These are phyloP conservation scores for Diprion similis DNA, from an alignment of 1,140 invertebrate species.

Conservation along the genomic window DNA sequence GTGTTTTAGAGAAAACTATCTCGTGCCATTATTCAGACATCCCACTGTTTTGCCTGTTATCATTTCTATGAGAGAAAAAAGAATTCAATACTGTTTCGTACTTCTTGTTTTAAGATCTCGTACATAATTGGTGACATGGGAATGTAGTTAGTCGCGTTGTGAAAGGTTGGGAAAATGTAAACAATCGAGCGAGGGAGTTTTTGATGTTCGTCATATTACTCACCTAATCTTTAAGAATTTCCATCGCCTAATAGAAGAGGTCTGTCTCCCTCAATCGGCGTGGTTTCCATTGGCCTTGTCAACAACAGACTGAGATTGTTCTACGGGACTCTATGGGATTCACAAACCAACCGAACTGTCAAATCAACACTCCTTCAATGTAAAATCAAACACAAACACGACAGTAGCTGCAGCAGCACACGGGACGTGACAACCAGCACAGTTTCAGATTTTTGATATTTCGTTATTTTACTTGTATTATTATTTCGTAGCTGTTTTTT, in stretches of 20 bases:
- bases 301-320: slow-evolving; percentile 58
- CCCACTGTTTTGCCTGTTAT: too few relatives aligned
- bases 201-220: slow-evolving; percentile 44
- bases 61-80: too few relatives aligned
- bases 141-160: too few relatives aligned
- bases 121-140: too few relatives aligned
- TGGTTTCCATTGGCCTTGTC: slow-evolving; percentile 54
- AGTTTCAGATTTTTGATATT: not conserved
- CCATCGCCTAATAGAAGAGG: slow-evolving; percentile 51
- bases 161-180: too few relatives aligned
- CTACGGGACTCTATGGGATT: slow-evolving; percentile 55
- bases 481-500: too few relatives aligned
- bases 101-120: too few relatives aligned
- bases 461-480: too few relatives aligned
- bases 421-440: not conserved
- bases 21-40: too few relatives aligned
- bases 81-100: too few relatives aligned
- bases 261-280: slow-evolving; percentile 42
- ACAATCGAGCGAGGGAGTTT: too few relatives aligned
- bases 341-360: slow-evolving; percentile 55
- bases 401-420: slow-evolving; percentile 37
- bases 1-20: too few relatives aligned
- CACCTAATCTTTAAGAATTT: slow-evolving; percentile 59
- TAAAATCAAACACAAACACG: slow-evolving; percentile 18
- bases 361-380: slow-evolving; percentile 45